Conservation (phyloP, 2,888 invertebrate genomes). For the Balanococcus diminutus region DNA sequence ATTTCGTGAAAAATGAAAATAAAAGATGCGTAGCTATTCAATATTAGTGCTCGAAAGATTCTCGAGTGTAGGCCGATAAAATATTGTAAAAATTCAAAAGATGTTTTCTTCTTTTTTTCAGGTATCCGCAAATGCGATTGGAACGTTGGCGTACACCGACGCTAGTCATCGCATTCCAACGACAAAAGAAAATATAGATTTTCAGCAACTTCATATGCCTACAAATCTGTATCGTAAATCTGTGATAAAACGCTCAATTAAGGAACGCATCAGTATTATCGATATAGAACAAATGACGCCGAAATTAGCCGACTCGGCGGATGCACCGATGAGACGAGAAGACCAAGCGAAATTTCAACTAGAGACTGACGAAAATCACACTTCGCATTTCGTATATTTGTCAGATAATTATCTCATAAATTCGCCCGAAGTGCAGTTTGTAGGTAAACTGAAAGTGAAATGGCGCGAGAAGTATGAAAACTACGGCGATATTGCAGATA, state of each 20-base stretch:
- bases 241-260: conserved; percentile 48
- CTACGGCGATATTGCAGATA: neutral
- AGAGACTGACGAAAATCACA: conserved; percentile 1
- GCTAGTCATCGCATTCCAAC: conserved; percentile 6
- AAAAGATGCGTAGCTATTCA: neutral
- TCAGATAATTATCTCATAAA: neutral
- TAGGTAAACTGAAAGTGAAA: conserved; percentile 37
- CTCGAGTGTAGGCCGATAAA: neutral
- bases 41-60: neutral
- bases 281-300: conserved; percentile 37
- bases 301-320: neutral
- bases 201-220: neutral
- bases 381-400: conserved; percentile 36
- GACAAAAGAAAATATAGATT: neutral
- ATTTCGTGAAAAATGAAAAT: neutral
- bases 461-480: conserved; percentile 44
- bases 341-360: neutral
- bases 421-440: neutral
- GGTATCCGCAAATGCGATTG: neutral
- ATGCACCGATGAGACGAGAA: neutral
- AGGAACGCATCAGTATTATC: conserved; percentile 45
- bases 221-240: conserved; percentile 35
- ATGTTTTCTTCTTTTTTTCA: neutral
- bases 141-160: conserved; percentile 32
- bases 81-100: neutral